Conservation (phyloP, 1,140 invertebrate genomes). For the Drosophila subpulchrella region DNA sequence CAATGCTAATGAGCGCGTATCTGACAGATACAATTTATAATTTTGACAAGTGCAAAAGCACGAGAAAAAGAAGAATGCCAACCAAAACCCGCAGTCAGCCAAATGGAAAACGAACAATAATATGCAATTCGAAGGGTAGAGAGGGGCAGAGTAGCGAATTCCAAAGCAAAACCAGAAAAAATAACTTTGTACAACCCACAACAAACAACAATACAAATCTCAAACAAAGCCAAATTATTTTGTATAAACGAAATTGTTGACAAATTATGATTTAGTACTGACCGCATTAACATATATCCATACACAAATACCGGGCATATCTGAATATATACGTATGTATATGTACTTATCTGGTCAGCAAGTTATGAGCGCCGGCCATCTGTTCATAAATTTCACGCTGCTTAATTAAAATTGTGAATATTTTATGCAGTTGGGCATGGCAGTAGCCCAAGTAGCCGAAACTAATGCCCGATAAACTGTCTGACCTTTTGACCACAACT, state of each 20-base stretch:
- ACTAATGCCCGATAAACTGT: constrained; percentile 54
- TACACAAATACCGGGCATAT: constrained; percentile 11
- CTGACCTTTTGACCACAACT: constrained; percentile 49
- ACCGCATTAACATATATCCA: constrained; percentile 67
- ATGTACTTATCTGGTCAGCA: constrained; percentile 41
- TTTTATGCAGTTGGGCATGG: constrained; percentile 52
- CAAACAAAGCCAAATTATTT: constrained; percentile 67
- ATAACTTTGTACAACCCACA: constrained; percentile 12
- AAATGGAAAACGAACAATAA: constrained; percentile 58
- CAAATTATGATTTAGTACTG: constrained; percentile 78
- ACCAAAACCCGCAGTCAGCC: constrained; percentile 47
- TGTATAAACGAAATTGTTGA: constrained; percentile 72
- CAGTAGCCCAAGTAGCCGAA: constrained; percentile 50
- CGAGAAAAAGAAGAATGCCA: constrained; percentile 15
- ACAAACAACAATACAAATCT: constrained; percentile 49
- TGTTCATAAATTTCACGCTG: constrained; percentile 53
- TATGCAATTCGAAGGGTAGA: constrained; percentile 13
- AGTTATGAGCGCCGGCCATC: constrained; percentile 34
- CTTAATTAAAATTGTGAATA: constrained; percentile 55
- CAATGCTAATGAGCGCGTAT: constrained; percentile 78
- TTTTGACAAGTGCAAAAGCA: constrained; percentile 67
- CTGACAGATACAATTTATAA: constrained; percentile 82
- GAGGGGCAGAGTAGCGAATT: constrained; percentile 13
- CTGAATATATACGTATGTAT: constrained; percentile 20
- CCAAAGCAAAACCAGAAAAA: constrained; percentile 33